Conservation (phyloP, 2,888 invertebrate species). For the Platycnemis pennipes region DNA sequence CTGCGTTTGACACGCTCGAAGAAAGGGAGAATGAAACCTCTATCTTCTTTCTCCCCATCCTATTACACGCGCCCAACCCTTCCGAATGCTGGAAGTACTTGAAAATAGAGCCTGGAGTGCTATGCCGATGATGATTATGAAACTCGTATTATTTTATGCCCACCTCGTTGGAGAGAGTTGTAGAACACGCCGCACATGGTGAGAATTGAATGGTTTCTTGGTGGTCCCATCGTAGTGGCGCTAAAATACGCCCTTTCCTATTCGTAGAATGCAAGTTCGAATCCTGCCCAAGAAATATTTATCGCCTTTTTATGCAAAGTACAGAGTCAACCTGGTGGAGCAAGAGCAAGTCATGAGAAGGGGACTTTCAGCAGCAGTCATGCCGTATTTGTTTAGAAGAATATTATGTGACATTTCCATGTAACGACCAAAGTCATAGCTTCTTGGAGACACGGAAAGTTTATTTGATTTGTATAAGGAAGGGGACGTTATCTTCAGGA, state of each 20-base stretch:
- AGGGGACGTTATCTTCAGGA: not conserved
- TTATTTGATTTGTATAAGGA: not conserved
- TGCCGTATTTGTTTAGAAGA: conserved; percentile 11
- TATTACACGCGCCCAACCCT: not conserved
- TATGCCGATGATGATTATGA: conserved; percentile 26
- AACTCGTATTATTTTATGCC: not conserved
- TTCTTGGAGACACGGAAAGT: not conserved
- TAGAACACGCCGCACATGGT: not conserved
- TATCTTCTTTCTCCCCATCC: not conserved
- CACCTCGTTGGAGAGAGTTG: not conserved
- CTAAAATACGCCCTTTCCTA: conserved; percentile 19
- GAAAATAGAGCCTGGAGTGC: not conserved
- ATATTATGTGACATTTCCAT: not conserved
- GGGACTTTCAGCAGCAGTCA: not conserved
- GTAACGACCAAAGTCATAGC: not conserved
- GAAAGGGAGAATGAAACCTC: conserved; percentile 17
- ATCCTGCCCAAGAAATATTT: not conserved
- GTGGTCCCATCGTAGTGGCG: conserved; percentile 22
- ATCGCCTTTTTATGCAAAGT: conserved; percentile 4
- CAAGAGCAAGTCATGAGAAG: not conserved
- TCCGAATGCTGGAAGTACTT: not conserved
- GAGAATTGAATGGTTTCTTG: not conserved
- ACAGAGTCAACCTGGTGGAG: not conserved
- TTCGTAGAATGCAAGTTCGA: not conserved
- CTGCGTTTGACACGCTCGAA: conserved; percentile 37